A percentile compares a stretch with the other conserved stretches of the same genome.
Evolutionary conservation across 2,797 vertebrate species (phyloP).

Genomic region (Cynodonichthys magdalenae): DNA sequence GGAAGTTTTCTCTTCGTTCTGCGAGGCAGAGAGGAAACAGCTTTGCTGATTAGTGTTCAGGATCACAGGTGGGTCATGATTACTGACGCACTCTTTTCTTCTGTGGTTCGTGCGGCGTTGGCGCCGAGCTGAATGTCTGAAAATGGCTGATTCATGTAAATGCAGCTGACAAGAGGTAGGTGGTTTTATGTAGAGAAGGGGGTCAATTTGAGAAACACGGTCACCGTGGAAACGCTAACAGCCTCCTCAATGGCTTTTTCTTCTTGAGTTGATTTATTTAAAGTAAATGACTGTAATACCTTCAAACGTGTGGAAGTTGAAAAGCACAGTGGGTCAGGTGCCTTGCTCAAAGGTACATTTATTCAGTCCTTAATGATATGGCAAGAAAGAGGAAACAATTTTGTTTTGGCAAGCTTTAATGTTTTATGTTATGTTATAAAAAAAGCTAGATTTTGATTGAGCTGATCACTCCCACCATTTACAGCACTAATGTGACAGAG

Average conservation of each 20-base stretch:
- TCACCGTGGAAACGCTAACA: conserved; percentile 31
- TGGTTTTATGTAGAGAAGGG: background rate
- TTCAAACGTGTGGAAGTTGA: too few relatives aligned
- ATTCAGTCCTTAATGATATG: too few relatives aligned
- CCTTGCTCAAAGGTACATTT: too few relatives aligned
- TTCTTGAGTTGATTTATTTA: background rate
- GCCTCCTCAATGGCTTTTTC: conserved; percentile 11
- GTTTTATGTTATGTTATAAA: too few relatives aligned
- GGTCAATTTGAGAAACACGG: conserved; percentile 11
- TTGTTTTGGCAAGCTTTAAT: too few relatives aligned
- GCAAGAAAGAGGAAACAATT: too few relatives aligned
- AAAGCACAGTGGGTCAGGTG: too few relatives aligned
- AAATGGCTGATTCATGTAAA: conserved; percentile 20
- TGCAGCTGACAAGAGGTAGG: conserved; percentile 5
- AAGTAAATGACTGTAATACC: background rate
- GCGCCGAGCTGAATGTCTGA: conserved; percentile 1
- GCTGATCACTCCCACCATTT: too few relatives aligned
- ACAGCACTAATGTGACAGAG: too few relatives aligned
- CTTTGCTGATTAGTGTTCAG: conserved; percentile 32
- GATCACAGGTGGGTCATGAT: conserved; percentile 8
- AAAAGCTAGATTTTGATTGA: too few relatives aligned
- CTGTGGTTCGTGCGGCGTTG: conserved; percentile 17
- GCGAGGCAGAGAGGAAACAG: conserved; percentile 8
- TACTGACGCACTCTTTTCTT: conserved; percentile 20
- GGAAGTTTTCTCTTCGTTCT: background rate